Base-by-base conservation (phyloP, 2,888 invertebrate genomes). In the Venusia cambrica region DNA sequence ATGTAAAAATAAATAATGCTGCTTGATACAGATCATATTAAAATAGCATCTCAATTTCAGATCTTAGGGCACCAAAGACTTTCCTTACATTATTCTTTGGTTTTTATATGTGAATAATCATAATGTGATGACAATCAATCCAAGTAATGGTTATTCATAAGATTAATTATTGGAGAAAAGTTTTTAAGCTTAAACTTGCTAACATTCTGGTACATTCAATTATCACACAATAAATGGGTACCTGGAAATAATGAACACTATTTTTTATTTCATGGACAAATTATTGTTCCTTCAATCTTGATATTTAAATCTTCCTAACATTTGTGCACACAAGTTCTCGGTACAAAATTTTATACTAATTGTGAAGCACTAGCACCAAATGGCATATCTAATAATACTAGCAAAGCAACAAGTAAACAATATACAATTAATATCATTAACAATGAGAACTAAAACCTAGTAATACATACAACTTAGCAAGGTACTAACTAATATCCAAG, bases 331-430 rank as follows among this genome's bases (percentile, higher is more conserved):
- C 59, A 62, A 54, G 48, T 39, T 56, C 40, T 36, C 28, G 56
- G 63, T 75, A 71, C 51, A 71, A 68, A 71, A 69, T 60, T 58
- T 68, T 58, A 67, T 47, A 61, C 58, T 74, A 73, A 57, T 56
- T 42, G 60, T 66, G 64, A 72, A 79, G 72, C 69, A 57, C 77
- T 80, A 80, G 79, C 77, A 79, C 79, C 79, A 67, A 67, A 72
- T 64, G 65, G 61, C 69, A 62, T 67, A 62, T 59, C 62, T 66
- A 62, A 52, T 62, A 56, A 62, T 57, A 58, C 57, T 62, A 61
- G 62, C 66, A 59, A 71, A 74, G 70, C 71, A 56, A 54, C 54
- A 59, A 64, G 48, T 50, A 29, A 30, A 48, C 54, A 47, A 48
- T 46, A 46, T 48, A 40, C 42, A 32, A 29, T 28, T 21, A 4